phyloP scores from a whole-genome alignment of 2,797 vertebrate species.

The Luscinia megarhynchos region DNA sequence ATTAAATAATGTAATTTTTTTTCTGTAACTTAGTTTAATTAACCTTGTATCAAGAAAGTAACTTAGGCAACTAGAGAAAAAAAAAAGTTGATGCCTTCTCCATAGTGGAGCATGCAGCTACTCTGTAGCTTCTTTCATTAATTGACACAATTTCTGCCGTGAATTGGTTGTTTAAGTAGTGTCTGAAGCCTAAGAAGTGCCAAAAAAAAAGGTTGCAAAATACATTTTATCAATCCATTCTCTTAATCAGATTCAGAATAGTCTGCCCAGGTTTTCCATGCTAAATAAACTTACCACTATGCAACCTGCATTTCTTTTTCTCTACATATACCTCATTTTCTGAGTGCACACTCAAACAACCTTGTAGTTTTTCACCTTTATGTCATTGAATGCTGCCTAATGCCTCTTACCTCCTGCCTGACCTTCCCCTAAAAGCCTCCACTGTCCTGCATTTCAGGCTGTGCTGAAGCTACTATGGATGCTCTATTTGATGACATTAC shows the following conservation, averaged over 20 bases:
- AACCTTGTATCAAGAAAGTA: background rate
- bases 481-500: slow-evolving; percentile 47
- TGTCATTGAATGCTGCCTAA: background rate
- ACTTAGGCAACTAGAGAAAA: background rate
- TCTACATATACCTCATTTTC: background rate
- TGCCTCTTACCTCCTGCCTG: background rate
- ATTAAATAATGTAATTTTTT: background rate
- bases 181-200: background rate
- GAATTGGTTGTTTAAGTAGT: background rate
- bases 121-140: background rate
- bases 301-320: background rate
- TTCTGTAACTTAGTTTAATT: background rate
- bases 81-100: background rate
- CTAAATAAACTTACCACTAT: background rate
- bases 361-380: background rate
- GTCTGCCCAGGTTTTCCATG: background rate
- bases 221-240: background rate
- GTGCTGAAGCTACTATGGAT: background rate
- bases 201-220: background rate
- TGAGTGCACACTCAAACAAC: background rate
- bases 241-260: background rate
- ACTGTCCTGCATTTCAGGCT: background rate
- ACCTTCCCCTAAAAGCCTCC: background rate
- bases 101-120: background rate
- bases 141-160: background rate